Conservation (phyloP, 2,113 vertebrate species). For the Pteronura brasiliensis region DNA sequence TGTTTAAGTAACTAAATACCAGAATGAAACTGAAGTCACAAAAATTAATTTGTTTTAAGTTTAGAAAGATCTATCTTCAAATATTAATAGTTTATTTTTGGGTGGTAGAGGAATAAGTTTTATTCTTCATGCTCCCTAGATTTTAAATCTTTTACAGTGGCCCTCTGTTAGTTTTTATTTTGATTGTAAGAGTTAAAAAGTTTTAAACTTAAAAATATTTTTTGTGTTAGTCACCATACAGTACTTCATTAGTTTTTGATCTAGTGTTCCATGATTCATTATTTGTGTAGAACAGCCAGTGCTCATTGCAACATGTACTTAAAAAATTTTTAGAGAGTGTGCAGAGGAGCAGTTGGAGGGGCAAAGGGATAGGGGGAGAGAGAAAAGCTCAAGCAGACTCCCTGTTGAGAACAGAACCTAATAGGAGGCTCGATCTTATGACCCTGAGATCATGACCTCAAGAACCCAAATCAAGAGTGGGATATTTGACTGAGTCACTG, state of each 20-base stretch:
- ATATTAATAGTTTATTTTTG: background rate
- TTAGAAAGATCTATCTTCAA: background rate
- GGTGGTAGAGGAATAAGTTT: background rate
- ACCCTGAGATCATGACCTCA: background rate
- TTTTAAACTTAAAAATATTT: background rate
- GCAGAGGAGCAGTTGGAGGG: background rate
- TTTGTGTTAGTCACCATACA: too few relatives aligned
- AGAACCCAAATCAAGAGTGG: background rate
- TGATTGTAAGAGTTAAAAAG: background rate
- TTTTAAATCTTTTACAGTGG: background rate
- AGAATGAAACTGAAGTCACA: background rate
- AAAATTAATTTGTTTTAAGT: background rate
- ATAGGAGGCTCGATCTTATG: background rate
- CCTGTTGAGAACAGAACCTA: background rate
- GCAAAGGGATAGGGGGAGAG: background rate
- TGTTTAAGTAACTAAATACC: background rate
- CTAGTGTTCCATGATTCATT: too few relatives aligned
- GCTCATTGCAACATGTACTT: too few relatives aligned
- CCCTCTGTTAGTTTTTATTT: background rate
- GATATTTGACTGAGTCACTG: background rate
- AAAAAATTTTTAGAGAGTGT: background rate
- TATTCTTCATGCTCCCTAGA: background rate
- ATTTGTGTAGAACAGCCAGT: too few relatives aligned
- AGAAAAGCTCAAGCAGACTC: background rate
- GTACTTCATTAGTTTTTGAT: too few relatives aligned